phyloP scores from a whole-genome alignment of 2,888 invertebrate genomes.

The Augochlorella aurata region DNA sequence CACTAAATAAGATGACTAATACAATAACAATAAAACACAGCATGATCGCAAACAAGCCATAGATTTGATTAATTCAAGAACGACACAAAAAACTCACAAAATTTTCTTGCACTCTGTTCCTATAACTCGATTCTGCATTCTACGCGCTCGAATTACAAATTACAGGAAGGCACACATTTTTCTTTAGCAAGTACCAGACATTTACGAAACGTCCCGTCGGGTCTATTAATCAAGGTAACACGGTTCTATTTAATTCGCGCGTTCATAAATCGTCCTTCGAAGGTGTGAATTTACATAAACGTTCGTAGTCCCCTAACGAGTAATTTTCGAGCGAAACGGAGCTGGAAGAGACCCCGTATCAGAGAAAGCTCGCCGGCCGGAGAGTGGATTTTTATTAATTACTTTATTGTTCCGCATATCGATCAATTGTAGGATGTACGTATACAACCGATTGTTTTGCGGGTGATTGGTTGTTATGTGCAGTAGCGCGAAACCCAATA shows the following conservation, averaged over 20 bases:
- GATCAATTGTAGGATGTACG: slow-evolving; percentile 42
- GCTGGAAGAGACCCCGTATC: neutral
- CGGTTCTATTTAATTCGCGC: neutral
- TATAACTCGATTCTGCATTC: neutral
- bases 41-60: neutral
- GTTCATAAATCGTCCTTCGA: neutral
- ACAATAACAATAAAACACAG: neutral
- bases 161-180: neutral
- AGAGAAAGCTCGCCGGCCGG: neutral
- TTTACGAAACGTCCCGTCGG: neutral
- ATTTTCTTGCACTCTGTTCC: neutral
- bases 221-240: neutral
- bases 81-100: neutral
- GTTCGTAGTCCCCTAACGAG: neutral
- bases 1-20: neutral
- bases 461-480: slow-evolving; percentile 63
- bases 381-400: slow-evolving; percentile 50
- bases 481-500: slow-evolving; percentile 59
- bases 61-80: neutral
- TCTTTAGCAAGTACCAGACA: neutral
- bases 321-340: neutral
- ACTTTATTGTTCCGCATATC: slow-evolving; percentile 50
- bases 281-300: slow-evolving; percentile 7
- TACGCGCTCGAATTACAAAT: neutral
- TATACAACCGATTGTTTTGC: slow-evolving; percentile 56